Evolutionary conservation across 2,113 vertebrate genomes (phyloP), one percentile per base, ranked within the genome.

Genomic region (Elachura formosa): DNA sequence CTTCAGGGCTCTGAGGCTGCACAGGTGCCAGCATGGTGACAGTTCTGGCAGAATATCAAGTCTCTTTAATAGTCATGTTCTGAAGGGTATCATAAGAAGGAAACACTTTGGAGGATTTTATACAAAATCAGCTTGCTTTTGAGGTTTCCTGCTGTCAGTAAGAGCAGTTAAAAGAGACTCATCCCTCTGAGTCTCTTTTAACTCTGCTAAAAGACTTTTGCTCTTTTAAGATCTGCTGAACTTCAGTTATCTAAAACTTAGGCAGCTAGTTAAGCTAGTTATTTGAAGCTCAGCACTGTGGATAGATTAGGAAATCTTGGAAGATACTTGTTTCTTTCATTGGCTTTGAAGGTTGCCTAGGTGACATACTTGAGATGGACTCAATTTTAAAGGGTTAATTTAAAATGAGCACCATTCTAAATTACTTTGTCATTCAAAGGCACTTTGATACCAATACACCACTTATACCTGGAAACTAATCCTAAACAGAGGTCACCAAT

Each of bases 71-170:
- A 94, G 68, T 94, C 40, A 69, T 84, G 33, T 94, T 95, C 75
- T 92, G 88, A 94, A 96, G 92, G 96, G 45, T 40, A 83, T 59
- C 59, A 25, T 54, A 80, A 87, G 46, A 73, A 82, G 10, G 63
- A 85, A 66, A 58, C 54, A 63, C 46, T 71, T 51, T 71, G 69
- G 69, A 75, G 23, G 67, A 64, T 54, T 94, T 90, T 46, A 29
- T 40, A 38, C 45, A 72, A 8, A 51, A 36, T 25, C 45, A 59
- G 26, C 25, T 90, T 63, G 56, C 52, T 89, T 91, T 81, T 71
- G 64, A 71, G 28, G 36, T 79, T 87, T 91, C 45, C 61, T 87
- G 56, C 58, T 89, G 31, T 89, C 33, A 34, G 9, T 34, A 72
- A 84, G 21, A 89, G 16, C 1, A 82, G 38, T 59, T 91, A 79